These are phyloP conservation scores for Nothoprocta pentlandii DNA, from an alignment of 2,113 vertebrate genomes.

Conservation along the genomic window DNA sequence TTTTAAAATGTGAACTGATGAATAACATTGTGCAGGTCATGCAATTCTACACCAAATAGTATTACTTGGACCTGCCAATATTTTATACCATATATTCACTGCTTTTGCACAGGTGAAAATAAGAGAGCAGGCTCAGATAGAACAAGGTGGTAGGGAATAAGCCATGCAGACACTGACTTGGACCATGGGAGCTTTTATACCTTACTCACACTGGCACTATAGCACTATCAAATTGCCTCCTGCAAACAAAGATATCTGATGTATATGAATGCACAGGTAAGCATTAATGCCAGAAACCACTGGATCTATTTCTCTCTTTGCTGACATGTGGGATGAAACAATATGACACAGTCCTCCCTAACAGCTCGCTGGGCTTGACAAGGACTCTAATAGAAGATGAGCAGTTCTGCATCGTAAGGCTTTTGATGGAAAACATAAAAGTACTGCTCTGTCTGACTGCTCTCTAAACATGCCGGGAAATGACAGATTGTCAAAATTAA, in stretches of 20 bases:
- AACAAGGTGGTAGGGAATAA: background rate
- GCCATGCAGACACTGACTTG: background rate
- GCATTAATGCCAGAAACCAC: slow-evolving; percentile 40
- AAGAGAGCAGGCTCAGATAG: background rate
- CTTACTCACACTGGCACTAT: background rate
- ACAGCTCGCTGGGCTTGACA: slow-evolving; percentile 63
- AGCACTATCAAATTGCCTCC: background rate
- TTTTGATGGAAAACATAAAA: slow-evolving; percentile 72
- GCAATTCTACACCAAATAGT: background rate
- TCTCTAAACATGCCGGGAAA: slow-evolving; percentile 45
- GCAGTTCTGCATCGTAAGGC: slow-evolving; percentile 69
- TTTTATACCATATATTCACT: background rate
- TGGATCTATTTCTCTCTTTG: slow-evolving; percentile 38
- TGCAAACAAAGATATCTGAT: slow-evolving; percentile 9
- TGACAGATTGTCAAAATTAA: slow-evolving; percentile 73
- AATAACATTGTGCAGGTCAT: background rate
- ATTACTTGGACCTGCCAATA: background rate
- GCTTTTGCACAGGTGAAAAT: background rate
- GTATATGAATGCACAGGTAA: slow-evolving; percentile 13
- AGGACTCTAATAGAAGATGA: slow-evolving; percentile 50
- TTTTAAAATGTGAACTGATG: background rate
- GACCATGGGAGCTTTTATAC: background rate
- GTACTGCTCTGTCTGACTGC: slow-evolving; percentile 42
- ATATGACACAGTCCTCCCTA: slow-evolving; percentile 38
- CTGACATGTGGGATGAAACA: slow-evolving; percentile 34